Percentiles rank a stretch among this genome's conserved stretches.
phyloP scores from a whole-genome alignment of 1,140 invertebrate genomes.

The Drosophila pectinifera region DNA sequence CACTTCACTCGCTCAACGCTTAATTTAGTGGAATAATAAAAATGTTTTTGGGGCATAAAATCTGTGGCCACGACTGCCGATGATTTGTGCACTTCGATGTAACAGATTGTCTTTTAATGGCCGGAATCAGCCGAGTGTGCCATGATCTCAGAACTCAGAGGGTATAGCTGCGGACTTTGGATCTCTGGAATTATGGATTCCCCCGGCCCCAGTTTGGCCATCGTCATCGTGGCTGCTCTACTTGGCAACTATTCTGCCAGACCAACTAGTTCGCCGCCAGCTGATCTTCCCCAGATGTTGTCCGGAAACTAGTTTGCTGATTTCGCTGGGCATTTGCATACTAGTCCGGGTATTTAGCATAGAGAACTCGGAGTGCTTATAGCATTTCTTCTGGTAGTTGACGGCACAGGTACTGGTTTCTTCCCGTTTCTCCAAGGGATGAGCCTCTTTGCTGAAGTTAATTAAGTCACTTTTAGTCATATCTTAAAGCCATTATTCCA shows the following conservation, averaged over 20 bases:
- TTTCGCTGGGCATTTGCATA: constrained; percentile 14
- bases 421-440: neutral
- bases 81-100: constrained; percentile 82
- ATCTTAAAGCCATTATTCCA: no score
- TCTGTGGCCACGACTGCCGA: constrained; percentile 55
- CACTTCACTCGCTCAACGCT: constrained; percentile 51
- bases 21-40: constrained; percentile 84
- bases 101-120: constrained; percentile 83
- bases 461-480: constrained; percentile 7
- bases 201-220: constrained; percentile 15
- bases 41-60: constrained; percentile 80
- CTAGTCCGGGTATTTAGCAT: constrained; percentile 23
- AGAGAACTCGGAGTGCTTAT: neutral
- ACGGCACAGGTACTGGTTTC: constrained; percentile 12
- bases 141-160: neutral
- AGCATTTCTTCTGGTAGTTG: neutral
- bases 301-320: constrained; percentile 26
- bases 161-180: constrained; percentile 7
- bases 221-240: constrained; percentile 3
- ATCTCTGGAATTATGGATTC: neutral
- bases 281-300: constrained; percentile 19
- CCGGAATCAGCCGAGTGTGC: constrained; percentile 24
- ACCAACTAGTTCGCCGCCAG: constrained; percentile 27
- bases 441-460: neutral
- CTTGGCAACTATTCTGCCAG: constrained; percentile 20